A percentile compares a stretch with the other conserved stretches of the same genome.
Evolutionary conservation across 2,888 invertebrate genomes (phyloP).

Genomic region (Tetranychus truncatus): DNA sequence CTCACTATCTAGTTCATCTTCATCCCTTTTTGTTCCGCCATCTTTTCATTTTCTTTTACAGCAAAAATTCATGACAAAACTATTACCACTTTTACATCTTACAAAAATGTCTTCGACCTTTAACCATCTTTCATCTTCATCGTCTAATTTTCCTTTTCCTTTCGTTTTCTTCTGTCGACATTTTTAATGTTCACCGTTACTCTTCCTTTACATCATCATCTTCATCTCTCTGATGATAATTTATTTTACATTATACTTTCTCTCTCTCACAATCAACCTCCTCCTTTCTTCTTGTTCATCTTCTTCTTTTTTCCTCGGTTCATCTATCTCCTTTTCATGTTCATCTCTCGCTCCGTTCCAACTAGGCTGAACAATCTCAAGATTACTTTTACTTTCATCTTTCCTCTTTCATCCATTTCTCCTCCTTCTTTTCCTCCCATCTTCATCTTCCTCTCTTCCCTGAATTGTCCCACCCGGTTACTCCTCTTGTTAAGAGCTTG

Average conservation of each 20-base stretch:
- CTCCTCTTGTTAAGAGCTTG: not conserved
- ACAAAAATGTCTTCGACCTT: not conserved
- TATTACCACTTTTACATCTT: not conserved
- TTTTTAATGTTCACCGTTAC: not conserved
- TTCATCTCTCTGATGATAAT: not conserved
- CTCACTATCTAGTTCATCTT: conserved; percentile 1
- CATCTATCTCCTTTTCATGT: not conserved
- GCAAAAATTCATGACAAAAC: not conserved
- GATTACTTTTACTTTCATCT: not conserved
- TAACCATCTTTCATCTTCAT: conserved; percentile 2
- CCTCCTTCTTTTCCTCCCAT: not conserved
- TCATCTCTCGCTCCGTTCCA: not conserved
- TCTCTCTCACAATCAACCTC: not conserved
- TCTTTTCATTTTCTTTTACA: not conserved
- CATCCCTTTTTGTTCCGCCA: not conserved
- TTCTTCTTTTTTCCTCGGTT: not conserved
- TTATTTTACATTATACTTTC: no score
- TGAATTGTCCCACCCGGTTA: not conserved
- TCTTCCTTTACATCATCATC: not conserved
- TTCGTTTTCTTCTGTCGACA: not conserved
- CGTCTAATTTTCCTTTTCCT: not conserved
- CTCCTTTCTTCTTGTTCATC: not conserved
- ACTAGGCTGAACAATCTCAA: not conserved
- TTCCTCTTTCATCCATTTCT: not conserved
- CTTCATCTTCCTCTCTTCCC: not conserved